Evolutionary conservation across 1,140 invertebrate genomes (phyloP).

Genomic region (Thaumetopoea pityocampa): DNA sequence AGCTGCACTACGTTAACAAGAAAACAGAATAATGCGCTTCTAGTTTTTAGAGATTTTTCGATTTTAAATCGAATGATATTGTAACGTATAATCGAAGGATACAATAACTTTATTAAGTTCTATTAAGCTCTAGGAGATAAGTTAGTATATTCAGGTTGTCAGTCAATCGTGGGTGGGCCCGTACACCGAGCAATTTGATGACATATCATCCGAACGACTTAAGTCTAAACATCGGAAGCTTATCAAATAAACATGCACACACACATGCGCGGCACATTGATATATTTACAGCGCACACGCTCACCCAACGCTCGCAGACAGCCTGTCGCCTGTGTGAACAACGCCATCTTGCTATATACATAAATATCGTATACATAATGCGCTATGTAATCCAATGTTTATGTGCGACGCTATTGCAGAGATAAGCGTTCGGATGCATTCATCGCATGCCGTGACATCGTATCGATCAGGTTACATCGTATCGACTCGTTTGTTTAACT

Average conservation of each 20-base stretch:
- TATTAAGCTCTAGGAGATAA: background rate
- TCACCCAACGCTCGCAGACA: slow-evolving; percentile 57
- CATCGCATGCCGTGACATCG: slow-evolving; percentile 21
- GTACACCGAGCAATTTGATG: slow-evolving; percentile 51
- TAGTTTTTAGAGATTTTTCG: too few species aligned
- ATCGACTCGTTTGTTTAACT: slow-evolving; percentile 10
- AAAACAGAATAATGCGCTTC: too few species aligned
- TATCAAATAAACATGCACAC: slow-evolving; percentile 66
- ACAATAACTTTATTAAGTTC: too few species aligned
- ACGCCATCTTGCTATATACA: slow-evolving; percentile 61
- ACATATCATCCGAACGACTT: slow-evolving; percentile 63
- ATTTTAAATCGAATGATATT: too few species aligned
- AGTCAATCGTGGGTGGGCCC: slow-evolving; percentile 43
- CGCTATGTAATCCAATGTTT: slow-evolving; percentile 60
- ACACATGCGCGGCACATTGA: slow-evolving; percentile 47
- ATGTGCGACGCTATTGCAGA: slow-evolving; percentile 42
- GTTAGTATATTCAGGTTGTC: slow-evolving; percentile 3
- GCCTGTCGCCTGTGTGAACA: slow-evolving; percentile 70
- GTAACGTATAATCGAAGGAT: too few species aligned
- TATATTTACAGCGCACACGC: slow-evolving; percentile 59
- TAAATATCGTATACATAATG: slow-evolving; percentile 54
- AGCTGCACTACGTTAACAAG: too few species aligned
- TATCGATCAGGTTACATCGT: slow-evolving; percentile 33
- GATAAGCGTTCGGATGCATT: slow-evolving; percentile 43
- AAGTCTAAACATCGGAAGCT: slow-evolving; percentile 68